Base-by-base conservation (phyloP, 2,888 invertebrate genomes). In the Drosophila kuntzei region DNA sequence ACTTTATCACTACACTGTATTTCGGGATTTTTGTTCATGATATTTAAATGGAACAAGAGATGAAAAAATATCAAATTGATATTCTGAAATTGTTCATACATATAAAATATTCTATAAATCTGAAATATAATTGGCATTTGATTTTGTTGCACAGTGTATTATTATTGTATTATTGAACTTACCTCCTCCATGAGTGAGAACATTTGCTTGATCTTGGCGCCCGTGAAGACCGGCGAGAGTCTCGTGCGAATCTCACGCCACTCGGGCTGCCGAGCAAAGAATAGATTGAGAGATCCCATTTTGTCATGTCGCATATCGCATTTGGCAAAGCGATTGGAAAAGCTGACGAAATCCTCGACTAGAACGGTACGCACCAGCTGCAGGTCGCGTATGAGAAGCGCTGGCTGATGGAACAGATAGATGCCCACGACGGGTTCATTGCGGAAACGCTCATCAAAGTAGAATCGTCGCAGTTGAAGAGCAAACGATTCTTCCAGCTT, bases 391-490 rank as follows among this genome's bases (percentile, higher is more conserved):
- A 92, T 77, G 29, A 93, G 58, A 22, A 94, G 60, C 1, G 90
- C 90, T 1, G 94, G 93, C 59, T 92, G 92, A 72, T 93, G 92
- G 63, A 93, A 92, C n/a, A 93, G 89, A 88, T 91, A 84, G 75
- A 93, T 74, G 84, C 94, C 89, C 75, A 90, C 84, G 57, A 93
- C 59, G 53, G 92, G 80, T 74, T 83, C 74, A 71, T 90, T 59
- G 80, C 78, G 43, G 61, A 84, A 76, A 3, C 72, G 55, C 37
- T 88, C 72, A 51, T 91, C 78, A 22, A 91, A 84, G 68, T 93
- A 93, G 7, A 92, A 73, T 9, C 91, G 89, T 2, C 89, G 89
- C 50, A 93, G 64, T 41, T 91, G 91, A 37, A 91, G 71, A 0
- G 91, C 90, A 8, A 91, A 82, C 12, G 91, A 87, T 55, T 88